Base-by-base conservation (phyloP, 2,888 invertebrate species). In the Harpalus rufipes region DNA sequence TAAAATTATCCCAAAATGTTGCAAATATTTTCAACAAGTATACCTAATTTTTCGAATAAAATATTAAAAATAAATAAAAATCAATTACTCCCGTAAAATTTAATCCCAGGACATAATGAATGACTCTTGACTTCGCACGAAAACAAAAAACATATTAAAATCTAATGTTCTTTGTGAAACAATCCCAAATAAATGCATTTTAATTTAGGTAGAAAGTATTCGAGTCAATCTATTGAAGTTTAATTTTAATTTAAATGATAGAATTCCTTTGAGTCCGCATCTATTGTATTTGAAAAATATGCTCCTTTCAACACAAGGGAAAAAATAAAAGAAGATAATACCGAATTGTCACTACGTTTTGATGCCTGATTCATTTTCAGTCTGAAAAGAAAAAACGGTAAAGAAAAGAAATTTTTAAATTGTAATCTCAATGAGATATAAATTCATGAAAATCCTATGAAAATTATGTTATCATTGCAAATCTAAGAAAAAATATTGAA, bases 281-380 rank as follows among this genome's bases (percentile, higher is more conserved):
- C 59, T 16, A 59, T 59, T 59, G 59, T 59, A 6, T 16, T 16
- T 14, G 72, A 16, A 72, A 32, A 41, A 72, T 39, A 14, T 72
- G 72, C 14, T 16, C 41, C 72, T 16, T 44, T 72, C 39, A 72
- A 32, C 14, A 72, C 25, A 44, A 32, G 41, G 72, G 18, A 72
- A 72, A 72, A 72, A 72, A 32, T 72, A 41, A 32, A 72, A 72
- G 72, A 16, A 72, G n/a, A 72, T 72, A 72, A 72, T 72, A n/a
- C 41, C n/a, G 39, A 32, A 44, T 72, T 72, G 72, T 72, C 72
- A 72, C 72, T 10, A 10, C 8, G 14, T 72, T 72, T 72, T 7
- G n/a, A 32, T 72, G 25, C 44, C 14, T 72, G 39, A 72, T 16
- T 32, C n/a, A 72, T 72, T 72, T 72, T 0, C 10, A 1, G 14